Base-by-base conservation (phyloP, 2,888 invertebrate genomes). In the Apamea sordens region DNA sequence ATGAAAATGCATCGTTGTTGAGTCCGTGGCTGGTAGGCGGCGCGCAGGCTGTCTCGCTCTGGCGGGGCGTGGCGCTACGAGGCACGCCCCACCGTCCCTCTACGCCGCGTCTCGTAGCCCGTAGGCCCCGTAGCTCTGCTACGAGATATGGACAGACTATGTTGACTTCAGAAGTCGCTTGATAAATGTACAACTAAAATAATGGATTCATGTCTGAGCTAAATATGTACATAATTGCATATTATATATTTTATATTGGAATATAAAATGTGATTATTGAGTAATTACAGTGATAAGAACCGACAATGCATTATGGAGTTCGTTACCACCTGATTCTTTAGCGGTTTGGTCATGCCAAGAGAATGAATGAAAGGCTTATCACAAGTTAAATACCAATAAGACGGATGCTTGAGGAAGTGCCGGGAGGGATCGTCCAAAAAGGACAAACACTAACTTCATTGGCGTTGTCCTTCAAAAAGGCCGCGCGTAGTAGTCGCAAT, bases 1-100 rank as follows among this genome's bases (percentile, higher is more conserved):
- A 91, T 88, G 92, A 90, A 91, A 90, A 85, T 83, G 76, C 84
- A 88, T 88, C 89, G 88, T 91, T 89, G 92, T 90, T 85, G 86
- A 91, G 89, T 83, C 86, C 85, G 91, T 82, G 89, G 86, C 87
- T 88, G 92, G 95, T 96, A 94, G 96, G 96, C 96, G 96, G 95
- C 88, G 93, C 89, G 80, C 83, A 81, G 82, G 91, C 90, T 91
- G 92, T 95, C 94, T 94, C 95, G 92, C 93, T 94, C 94, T 92
- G 91, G 92, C 90, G 92, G 94, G 96, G 96, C 96, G 96, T 96
- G 96, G 93, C 94, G 83, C 70, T 73, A 65, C 56, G 75, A 79
- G 92, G 81, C 94, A 96, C 96, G 96, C 96, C 96, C 91, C 92
- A 86, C 89, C 85, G 89, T 90, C 90, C 89, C 91, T 85, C 85